phyloP scores from a whole-genome alignment of 2,797 vertebrate genomes.

The Natrix natrix region DNA sequence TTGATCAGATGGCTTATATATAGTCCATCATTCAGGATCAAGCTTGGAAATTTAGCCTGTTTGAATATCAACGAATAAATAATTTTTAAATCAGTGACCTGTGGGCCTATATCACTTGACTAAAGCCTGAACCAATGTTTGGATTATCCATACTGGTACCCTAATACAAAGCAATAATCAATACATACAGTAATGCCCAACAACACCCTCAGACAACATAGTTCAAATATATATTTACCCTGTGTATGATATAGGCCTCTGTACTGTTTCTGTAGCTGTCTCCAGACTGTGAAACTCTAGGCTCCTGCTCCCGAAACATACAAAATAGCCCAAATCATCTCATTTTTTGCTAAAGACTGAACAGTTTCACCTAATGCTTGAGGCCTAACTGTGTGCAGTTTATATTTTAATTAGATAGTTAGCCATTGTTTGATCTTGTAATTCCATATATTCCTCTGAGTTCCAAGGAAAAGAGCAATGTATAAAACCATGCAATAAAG shows the following conservation, averaged over 20 bases:
- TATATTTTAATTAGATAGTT: neutral
- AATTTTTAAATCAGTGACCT: neutral
- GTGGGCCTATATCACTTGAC: neutral
- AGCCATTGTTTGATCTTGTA: neutral
- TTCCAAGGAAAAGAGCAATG: neutral
- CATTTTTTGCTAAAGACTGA: neutral
- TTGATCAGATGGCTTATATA: neutral
- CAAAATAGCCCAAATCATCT: neutral
- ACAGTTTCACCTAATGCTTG: neutral
- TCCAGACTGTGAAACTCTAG: neutral
- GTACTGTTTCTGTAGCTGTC: neutral
- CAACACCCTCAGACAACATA: neutral
- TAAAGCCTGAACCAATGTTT: neutral
- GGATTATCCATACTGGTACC: neutral
- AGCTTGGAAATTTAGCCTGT: neutral
- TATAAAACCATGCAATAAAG: neutral
- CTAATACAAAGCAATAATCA: neutral
- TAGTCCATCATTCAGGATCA: neutral
- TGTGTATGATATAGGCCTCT: neutral
- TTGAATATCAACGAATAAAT: neutral
- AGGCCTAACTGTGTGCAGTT: neutral
- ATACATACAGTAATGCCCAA: neutral
- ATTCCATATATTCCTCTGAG: neutral
- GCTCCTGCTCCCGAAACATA: neutral
- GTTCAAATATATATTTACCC: neutral